Evolutionary conservation across 2,888 invertebrate species (phyloP), one percentile per base, ranked within the genome.

Genomic region (Lomographa bimaculata): DNA sequence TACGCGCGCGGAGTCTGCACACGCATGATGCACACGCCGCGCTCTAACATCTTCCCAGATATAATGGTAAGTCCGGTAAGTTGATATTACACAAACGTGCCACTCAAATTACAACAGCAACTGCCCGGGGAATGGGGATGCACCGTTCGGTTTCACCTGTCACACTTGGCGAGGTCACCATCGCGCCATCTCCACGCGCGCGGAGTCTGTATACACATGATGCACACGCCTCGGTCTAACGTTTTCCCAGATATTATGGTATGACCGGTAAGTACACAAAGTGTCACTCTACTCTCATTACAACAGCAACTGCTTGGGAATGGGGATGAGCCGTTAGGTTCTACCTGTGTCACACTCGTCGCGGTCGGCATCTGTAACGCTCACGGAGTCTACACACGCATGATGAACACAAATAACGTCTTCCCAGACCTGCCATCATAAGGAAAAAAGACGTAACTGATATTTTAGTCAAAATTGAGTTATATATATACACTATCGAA

Each of bases 241-340:
- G 51, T 78, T 5, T 85, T 73, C 46, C 84, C 84, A 0, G 67
- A 79, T 27, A 52, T 70, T 2, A 63, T 76, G 75, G 81, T 82
- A 47, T 39, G 42, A n/a, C n/a, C n/a, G n/a, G n/a, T n/a, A n/a
- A n/a, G n/a, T n/a, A n/a, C n/a, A n/a, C n/a, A n/a, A n/a, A n/a
- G n/a, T n/a, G n/a, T n/a, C n/a, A n/a, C n/a, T n/a, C n/a, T n/a
- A n/a, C n/a, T n/a, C n/a, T n/a, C n/a, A n/a, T n/a, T n/a, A n/a
- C n/a, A n/a, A n/a, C n/a, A n/a, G n/a, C n/a, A n/a, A n/a, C n/a
- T n/a, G n/a, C n/a, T n/a, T n/a, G n/a, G n/a, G n/a, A n/a, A n/a
- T n/a, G n/a, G n/a, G n/a, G n/a, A n/a, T n/a, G n/a, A n/a, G n/a
- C n/a, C 57, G 0, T 41, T 54, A 1, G 79, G 78, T 9, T 64